phyloP scores from a whole-genome alignment of 1,140 invertebrate species.

The Sitobion miscanthi region DNA sequence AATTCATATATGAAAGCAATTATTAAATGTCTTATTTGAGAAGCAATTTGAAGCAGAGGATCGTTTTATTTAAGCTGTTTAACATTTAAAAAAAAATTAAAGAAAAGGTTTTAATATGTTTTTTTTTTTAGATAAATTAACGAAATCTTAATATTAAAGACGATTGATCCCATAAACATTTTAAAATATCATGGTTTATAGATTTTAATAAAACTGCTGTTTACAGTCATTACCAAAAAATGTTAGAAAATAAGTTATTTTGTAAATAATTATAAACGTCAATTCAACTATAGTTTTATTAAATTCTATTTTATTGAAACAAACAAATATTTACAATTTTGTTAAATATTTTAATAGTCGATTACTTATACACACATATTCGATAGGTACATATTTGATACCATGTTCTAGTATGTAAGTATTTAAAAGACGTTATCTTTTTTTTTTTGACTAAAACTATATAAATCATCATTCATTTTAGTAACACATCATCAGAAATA shows the following conservation, averaged over 20 bases:
- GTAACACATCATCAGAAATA: not conserved
- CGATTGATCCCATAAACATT: no score
- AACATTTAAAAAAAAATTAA: not conserved
- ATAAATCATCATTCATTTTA: not conserved
- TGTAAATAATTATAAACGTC: no score
- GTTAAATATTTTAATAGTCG: not conserved
- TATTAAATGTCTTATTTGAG: not conserved
- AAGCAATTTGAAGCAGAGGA: not conserved
- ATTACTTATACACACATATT: not conserved
- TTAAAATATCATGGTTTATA: no score
- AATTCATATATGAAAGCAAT: not conserved
- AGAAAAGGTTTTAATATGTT: not conserved
- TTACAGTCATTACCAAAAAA: not conserved
- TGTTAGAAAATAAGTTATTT: not conserved
- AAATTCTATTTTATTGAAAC: not conserved
- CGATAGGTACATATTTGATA: no score
- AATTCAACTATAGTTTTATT: not conserved
- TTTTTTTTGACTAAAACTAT: not conserved
- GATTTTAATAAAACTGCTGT: not conserved
- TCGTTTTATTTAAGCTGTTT: not conserved
- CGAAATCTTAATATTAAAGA: not conserved
- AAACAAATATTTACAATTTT: not conserved
- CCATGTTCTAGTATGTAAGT: not conserved
- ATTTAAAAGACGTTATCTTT: not conserved
- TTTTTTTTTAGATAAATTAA: not conserved